Evolutionary conservation across 2,113 vertebrate species (phyloP), one percentile per base, ranked within the genome.

Genomic region (Colistium nudipinnis): DNA sequence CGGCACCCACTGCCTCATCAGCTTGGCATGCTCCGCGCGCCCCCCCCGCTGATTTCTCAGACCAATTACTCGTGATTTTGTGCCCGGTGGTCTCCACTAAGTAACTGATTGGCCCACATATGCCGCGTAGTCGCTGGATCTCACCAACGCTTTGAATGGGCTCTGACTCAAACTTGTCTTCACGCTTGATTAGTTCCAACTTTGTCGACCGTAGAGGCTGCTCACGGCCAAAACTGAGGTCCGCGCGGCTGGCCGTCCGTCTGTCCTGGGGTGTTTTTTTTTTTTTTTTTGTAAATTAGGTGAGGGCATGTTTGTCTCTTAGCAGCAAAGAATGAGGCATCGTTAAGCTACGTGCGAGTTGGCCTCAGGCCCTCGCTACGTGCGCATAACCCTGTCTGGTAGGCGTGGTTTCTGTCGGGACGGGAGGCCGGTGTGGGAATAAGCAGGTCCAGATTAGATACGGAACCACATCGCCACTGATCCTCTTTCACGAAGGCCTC

Each of bases 1-100:
- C 84, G 45, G 69, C 66, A 45, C 70, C 84, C 77, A 80, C 88
- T 83, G 84, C 87, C 78, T 89, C 87, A 88, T 64, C 79, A 67
- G 35, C 62, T 65, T 87, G 86, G 86, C 84, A 88, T 78, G 82
- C 59, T 33, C 71, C 83, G 79, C 86, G 75, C 69, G 33, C 69
- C 57, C 70, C 69, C 57, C 70, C 75, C 74, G 81, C 67, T 78
- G 66, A 79, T 87, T 83, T 86, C 81, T 74, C 72, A 78, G 79
- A 86, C 70, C 84, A 83, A 83, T 88, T 88, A 85, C 76, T 84
- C 71, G 22, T 62, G 65, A 75, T 81, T 81, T 81, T 81, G 62
- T 47, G 57, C 77, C 62, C 55, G 25, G 60, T 17, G 31, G 47
- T 61, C 70, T 78, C 70, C 61, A 63, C 59, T 33, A 59, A 52